Evolutionary conservation across 2,113 vertebrate species (phyloP).

Genomic region (Hyperopisus bebe): DNA sequence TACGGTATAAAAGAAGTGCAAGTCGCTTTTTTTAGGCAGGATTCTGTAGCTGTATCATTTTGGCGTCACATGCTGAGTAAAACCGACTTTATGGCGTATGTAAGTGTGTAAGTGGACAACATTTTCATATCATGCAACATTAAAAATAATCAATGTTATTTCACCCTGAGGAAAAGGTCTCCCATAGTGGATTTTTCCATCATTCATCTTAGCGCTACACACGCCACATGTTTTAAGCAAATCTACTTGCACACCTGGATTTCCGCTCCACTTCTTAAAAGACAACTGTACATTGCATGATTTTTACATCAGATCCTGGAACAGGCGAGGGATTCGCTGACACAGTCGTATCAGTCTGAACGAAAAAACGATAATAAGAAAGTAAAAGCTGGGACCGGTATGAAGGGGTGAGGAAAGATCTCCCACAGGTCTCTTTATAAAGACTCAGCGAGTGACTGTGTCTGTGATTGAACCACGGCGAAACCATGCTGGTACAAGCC

Average conservation of each 20-base stretch:
- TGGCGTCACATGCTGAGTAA: neutral
- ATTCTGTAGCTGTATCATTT: neutral
- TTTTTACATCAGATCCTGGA: neutral
- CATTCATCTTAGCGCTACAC: neutral
- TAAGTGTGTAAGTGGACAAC: neutral
- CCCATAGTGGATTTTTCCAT: neutral
- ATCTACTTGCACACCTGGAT: neutral
- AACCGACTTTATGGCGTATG: neutral
- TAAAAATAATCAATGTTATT: constrained; percentile 6
- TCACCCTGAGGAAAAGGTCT: neutral
- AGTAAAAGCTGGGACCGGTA: neutral
- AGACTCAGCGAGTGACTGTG: neutral
- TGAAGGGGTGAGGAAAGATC: neutral
- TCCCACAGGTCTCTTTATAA: neutral
- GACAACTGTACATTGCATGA: neutral
- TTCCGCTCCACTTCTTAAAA: neutral
- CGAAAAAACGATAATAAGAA: neutral
- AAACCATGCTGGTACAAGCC: neutral
- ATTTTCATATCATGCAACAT: constrained; percentile 7
- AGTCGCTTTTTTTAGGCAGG: neutral
- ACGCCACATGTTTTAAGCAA: neutral
- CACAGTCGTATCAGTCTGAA: neutral
- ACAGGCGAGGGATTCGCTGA: neutral
- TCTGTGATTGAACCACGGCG: neutral
- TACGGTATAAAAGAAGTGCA: neutral